These are phyloP conservation scores for Takifugu rubripes DNA, from an alignment of 2,797 vertebrate genomes.

Conservation along the genomic window DNA sequence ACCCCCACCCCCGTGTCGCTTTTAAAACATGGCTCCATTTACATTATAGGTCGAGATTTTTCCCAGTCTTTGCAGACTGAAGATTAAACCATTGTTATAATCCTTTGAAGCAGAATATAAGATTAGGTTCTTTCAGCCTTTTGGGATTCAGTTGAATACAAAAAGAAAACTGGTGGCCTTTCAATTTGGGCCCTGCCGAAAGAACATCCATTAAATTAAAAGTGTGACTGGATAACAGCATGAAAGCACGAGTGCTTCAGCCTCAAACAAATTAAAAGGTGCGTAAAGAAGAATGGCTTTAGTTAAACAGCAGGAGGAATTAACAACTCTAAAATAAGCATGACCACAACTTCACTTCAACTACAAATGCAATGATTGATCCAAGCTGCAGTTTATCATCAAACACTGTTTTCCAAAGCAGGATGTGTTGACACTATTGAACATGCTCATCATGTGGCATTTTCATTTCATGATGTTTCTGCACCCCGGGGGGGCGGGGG, in stretches of 20 bases:
- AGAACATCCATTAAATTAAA: slow-evolving; percentile 58
- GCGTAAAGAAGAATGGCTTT: slow-evolving; percentile 31
- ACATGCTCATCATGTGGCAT: slow-evolving; percentile 9
- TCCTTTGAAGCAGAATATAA: slow-evolving; percentile 15
- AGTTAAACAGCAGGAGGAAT: slow-evolving; percentile 33
- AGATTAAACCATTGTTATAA: slow-evolving; percentile 13
- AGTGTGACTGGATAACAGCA: slow-evolving; percentile 48
- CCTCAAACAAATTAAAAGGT: slow-evolving; percentile 49
- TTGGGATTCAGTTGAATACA: slow-evolving; percentile 16
- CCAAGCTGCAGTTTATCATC: slow-evolving; percentile 17
- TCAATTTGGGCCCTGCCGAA: slow-evolving; percentile 37
- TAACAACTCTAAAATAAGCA: slow-evolving; percentile 30
- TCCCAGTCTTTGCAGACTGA: background rate
- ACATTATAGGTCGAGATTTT: background rate
- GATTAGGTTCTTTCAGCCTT: slow-evolving; percentile 6
- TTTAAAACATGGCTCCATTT: background rate
- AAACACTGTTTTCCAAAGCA: slow-evolving; percentile 4
- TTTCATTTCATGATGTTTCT: slow-evolving; percentile 20
- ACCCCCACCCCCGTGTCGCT: too few relatives aligned
- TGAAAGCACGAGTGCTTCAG: slow-evolving; percentile 39
- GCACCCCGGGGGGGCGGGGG: slow-evolving; percentile 17
- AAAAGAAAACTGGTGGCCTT: slow-evolving; percentile 26
- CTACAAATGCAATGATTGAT: slow-evolving; percentile 31
- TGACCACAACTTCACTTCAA: slow-evolving; percentile 27
- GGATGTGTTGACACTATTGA: slow-evolving; percentile 5